Percentiles rank a stretch among this genome's conserved stretches.
These are phyloP conservation scores for Aproaerema taeniolella DNA, from an alignment of 2,888 invertebrate species.

Conservation along the genomic window DNA sequence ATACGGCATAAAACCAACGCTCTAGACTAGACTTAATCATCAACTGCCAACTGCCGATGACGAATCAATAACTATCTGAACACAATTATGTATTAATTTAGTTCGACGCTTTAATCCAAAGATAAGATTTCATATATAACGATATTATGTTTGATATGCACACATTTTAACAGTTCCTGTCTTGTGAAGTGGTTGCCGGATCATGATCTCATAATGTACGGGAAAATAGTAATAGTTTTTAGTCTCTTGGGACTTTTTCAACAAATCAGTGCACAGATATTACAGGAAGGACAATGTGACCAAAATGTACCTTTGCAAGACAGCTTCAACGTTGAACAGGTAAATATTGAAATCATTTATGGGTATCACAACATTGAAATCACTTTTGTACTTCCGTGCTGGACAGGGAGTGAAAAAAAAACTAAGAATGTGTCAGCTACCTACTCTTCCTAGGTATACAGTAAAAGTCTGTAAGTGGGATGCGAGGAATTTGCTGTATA, in stretches of 20 bases:
- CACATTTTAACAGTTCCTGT: constrained; percentile 43
- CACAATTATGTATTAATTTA: constrained; percentile 13
- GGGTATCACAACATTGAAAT: too few relatives aligned
- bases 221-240: constrained; percentile 37
- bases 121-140: constrained; percentile 47
- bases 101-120: constrained; percentile 12
- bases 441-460: too few relatives aligned
- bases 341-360: constrained; percentile 20
- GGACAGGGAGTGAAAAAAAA: too few relatives aligned
- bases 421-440: too few relatives aligned
- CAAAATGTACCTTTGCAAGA: constrained; percentile 25
- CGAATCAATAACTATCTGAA: too few relatives aligned
- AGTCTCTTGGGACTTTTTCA: constrained; percentile 37
- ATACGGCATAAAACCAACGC: too few relatives aligned
- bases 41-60: too few relatives aligned
- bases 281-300: constrained; percentile 50
- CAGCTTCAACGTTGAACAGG: constrained; percentile 34
- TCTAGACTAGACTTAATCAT: too few relatives aligned
- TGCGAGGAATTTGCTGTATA: too few relatives aligned
- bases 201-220: constrained; percentile 51
- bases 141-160: constrained; percentile 33
- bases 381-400: too few relatives aligned
- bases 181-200: constrained; percentile 33
- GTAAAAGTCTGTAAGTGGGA: too few relatives aligned
- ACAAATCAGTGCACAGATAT: constrained; percentile 42